Base-by-base conservation (phyloP, 2,113 vertebrate species). In the Scalopus aquaticus region DNA sequence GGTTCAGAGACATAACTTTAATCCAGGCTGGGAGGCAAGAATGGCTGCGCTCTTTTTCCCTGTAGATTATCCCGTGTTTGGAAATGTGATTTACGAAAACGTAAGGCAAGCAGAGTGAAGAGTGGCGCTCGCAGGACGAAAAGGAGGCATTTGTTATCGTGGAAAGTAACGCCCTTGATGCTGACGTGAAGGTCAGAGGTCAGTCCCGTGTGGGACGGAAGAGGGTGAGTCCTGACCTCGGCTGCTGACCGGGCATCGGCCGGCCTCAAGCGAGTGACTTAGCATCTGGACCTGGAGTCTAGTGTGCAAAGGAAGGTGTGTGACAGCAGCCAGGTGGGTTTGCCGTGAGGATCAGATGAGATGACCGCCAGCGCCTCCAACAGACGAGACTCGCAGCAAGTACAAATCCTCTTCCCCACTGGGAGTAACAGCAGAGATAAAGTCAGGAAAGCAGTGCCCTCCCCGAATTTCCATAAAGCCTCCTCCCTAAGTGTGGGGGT, bases 381-480 rank as follows among this genome's bases (percentile, higher is more conserved):
- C n/a, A n/a, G n/a, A n/a, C n/a, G n/a, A n/a, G n/a, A n/a, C n/a
- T n/a, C n/a, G n/a, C n/a, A n/a, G n/a, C n/a, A n/a, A n/a, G n/a
- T n/a, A n/a, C n/a, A n/a, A n/a, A n/a, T n/a, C n/a, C n/a, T n/a
- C n/a, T n/a, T n/a, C n/a, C n/a, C n/a, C n/a, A n/a, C n/a, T n/a
- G n/a, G n/a, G n/a, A n/a, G n/a, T n/a, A n/a, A n/a, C n/a, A n/a
- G n/a, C n/a, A n/a, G n/a, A n/a, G n/a, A n/a, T 54, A 83, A 74
- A 65, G 35, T 35, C 90, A 85, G 82, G 87, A 78, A 92, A 96
- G 92, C 80, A 92, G 93, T 73, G 8, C 22, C 5, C 9, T 83
- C 54, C 32, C 13, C 94, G 78, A 76, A 74, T 96, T 91, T 51
- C 69, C 64, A 83, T 79, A 89, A 94, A 95, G 7, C 46, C 10